Percentiles rank a stretch among this genome's conserved stretches.
Evolutionary conservation across 1,140 invertebrate genomes (phyloP).

Genomic region (Drosophila sproati): DNA sequence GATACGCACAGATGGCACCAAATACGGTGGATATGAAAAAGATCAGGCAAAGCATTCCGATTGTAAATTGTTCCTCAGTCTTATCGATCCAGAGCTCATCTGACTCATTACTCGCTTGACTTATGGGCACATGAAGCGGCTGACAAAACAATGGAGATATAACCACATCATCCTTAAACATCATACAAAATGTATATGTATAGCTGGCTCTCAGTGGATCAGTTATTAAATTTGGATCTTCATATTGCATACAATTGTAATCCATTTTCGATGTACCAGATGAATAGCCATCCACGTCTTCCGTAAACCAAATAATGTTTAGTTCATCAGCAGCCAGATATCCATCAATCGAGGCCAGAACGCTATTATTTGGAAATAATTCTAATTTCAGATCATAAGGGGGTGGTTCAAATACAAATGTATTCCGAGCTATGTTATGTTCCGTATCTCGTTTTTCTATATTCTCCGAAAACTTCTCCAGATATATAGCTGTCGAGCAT

Average conservation of each 20-base stretch:
- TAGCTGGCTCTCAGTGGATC: constrained; percentile 39
- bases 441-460: not conserved
- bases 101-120: not conserved
- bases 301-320: constrained; percentile 67
- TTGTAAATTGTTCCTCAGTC: constrained; percentile 63
- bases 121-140: constrained; percentile 49
- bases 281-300: constrained; percentile 9
- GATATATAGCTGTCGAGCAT: constrained; percentile 33
- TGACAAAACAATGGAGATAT: constrained; percentile 62
- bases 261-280: constrained; percentile 15
- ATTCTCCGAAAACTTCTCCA: not conserved
- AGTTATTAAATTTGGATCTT: constrained; percentile 31
- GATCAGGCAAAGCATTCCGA: constrained; percentile 62
- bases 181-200: constrained; percentile 69
- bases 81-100: constrained; percentile 38
- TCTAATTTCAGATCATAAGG: constrained; percentile 53
- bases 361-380: constrained; percentile 36
- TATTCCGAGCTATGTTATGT: not conserved
- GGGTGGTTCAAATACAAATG: constrained; percentile 53
- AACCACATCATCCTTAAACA: constrained; percentile 21
- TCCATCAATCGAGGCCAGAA: constrained; percentile 41
- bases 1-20: constrained; percentile 57
- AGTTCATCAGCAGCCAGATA: constrained; percentile 27
- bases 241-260: constrained; percentile 60
- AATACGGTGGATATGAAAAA: constrained; percentile 54